A percentile compares a stretch with the other conserved stretches of the same genome.
These are phyloP conservation scores for Zaprionus nigranus DNA, from an alignment of 1,140 invertebrate genomes.

Conservation along the genomic window DNA sequence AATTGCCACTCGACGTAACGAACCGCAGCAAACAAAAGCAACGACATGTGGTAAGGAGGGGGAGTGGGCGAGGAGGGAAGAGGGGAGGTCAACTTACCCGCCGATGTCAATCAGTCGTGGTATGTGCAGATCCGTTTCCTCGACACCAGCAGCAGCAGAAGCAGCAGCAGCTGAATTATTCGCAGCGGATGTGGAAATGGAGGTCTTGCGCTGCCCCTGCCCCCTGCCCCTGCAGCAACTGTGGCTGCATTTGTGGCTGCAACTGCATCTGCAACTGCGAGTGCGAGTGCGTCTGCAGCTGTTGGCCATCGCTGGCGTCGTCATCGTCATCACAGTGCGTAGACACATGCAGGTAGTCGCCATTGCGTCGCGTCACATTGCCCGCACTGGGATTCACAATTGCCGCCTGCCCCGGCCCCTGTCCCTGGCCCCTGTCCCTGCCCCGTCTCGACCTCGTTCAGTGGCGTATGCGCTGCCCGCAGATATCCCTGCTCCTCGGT, in stretches of 20 bases:
- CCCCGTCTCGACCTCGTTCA: conserved; percentile 49
- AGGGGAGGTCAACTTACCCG: conserved; percentile 58
- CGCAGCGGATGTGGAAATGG: conserved; percentile 49
- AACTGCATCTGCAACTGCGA: conserved; percentile 1
- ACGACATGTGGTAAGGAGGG: not conserved
- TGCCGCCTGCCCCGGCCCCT: conserved; percentile 48
- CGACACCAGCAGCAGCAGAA: conserved; percentile 22
- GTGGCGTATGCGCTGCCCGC: conserved; percentile 65
- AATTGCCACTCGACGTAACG: conserved; percentile 82
- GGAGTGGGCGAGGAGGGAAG: not conserved
- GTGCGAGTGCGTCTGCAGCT: conserved; percentile 25
- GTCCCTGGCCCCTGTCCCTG: conserved; percentile 28
- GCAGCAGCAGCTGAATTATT: conserved; percentile 58
- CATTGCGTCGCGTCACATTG: conserved; percentile 85
- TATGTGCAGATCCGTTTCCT: conserved; percentile 86
- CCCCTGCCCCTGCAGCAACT: conserved; percentile 15
- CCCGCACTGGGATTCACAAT: conserved; percentile 82
- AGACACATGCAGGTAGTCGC: conserved; percentile 89
- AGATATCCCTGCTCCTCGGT: conserved; percentile 69
- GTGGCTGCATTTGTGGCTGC: conserved; percentile 6
- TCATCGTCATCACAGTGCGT: conserved; percentile 86
- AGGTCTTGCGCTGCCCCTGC: conserved; percentile 35
- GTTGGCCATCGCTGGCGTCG: conserved; percentile 73
- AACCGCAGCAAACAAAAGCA: conserved; percentile 69
- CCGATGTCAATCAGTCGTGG: conserved; percentile 86